A percentile compares a stretch with the other conserved stretches of the same genome.
Conservation (phyloP, 2,113 vertebrate genomes). For the Fulica atra region DNA sequence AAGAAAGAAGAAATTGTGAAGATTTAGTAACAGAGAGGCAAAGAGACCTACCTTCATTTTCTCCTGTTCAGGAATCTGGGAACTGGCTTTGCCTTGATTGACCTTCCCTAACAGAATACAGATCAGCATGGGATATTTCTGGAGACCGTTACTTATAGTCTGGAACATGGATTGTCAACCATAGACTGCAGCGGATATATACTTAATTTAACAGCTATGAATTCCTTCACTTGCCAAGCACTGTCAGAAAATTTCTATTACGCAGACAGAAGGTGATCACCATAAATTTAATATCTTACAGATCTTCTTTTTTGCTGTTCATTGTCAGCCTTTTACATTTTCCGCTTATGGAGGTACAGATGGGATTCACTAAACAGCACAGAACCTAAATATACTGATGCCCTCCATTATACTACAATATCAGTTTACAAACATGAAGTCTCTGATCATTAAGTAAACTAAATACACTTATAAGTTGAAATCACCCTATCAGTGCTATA, state of each 20-base stretch:
- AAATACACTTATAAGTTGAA: background rate
- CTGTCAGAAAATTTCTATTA: background rate
- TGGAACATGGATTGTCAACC: background rate
- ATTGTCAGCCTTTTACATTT: background rate
- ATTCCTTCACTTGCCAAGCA: background rate
- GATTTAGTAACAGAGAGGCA: background rate
- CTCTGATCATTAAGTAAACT: background rate
- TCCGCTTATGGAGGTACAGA: background rate
- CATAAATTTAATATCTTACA: background rate
- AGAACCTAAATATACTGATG: background rate
- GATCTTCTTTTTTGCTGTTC: background rate
- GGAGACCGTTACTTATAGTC: accelerated
- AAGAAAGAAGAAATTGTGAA: background rate
- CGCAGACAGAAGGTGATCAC: background rate
- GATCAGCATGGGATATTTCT: background rate
- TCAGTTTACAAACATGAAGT: background rate
- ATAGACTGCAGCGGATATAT: background rate
- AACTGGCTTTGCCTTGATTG: background rate
- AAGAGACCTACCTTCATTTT: background rate
- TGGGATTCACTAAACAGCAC: background rate
- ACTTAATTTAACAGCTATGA: background rate
- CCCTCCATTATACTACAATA: background rate
- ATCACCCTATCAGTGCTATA: accelerated
- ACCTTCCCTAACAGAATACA: background rate
- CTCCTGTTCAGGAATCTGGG: background rate